These are phyloP conservation scores for Volucella inflata DNA, from an alignment of 2,888 invertebrate species.

Conservation along the genomic window DNA sequence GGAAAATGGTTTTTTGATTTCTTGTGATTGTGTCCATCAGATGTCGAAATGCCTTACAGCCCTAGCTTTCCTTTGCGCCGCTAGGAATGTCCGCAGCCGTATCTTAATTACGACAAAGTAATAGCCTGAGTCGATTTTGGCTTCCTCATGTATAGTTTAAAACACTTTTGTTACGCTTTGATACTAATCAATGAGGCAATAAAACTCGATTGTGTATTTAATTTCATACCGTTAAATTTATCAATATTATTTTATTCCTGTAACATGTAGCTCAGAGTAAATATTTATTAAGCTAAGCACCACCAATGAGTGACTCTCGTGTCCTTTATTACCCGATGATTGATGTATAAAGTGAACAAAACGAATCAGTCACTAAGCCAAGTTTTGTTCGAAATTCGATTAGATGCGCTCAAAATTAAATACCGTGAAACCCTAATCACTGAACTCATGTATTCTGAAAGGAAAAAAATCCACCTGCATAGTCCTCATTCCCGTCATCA, in stretches of 20 bases:
- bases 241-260: constrained; percentile 19
- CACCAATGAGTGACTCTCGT: constrained; percentile 1
- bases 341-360: constrained; percentile 39
- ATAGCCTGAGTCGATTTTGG: too few relatives aligned
- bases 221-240: constrained; percentile 1
- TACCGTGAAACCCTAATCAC: constrained; percentile 70
- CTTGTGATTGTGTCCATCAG: too few relatives aligned
- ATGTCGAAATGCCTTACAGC: too few relatives aligned
- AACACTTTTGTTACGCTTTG: too few relatives aligned
- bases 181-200: too few relatives aligned
- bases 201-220: too few relatives aligned
- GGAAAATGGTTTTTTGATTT: too few relatives aligned
- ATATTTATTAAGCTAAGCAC: constrained; percentile 11
- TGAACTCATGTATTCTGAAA: constrained; percentile 15
- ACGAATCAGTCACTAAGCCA: constrained; percentile 6
- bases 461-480: constrained; percentile 67
- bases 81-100: too few relatives aligned
- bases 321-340: constrained; percentile 27
- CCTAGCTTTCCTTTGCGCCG: too few relatives aligned
- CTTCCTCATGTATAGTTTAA: too few relatives aligned
- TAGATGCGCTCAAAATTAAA: constrained; percentile 64
- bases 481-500: not conserved
- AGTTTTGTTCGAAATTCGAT: constrained; percentile 58
- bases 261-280: constrained; percentile 8
- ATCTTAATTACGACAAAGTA: too few relatives aligned